Conservation (phyloP, 2,888 invertebrate species). For the Acronicta alni region DNA sequence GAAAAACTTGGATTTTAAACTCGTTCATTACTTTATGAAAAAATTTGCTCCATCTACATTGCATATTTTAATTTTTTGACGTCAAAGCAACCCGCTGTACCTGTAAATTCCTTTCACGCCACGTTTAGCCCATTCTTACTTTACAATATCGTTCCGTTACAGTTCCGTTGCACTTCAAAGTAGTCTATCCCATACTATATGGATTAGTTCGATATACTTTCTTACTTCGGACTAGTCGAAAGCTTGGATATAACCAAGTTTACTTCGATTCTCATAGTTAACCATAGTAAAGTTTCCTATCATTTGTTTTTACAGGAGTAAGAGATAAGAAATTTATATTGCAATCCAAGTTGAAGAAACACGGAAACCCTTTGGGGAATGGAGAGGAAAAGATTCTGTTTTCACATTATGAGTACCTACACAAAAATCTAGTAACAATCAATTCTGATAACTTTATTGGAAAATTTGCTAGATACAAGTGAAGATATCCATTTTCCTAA, state of each 20-base stretch:
- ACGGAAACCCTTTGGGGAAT: constrained; percentile 19
- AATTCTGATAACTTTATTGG: too few relatives aligned
- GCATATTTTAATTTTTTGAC: too few relatives aligned
- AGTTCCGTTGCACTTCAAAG: constrained; percentile 15
- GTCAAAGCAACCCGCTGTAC: too few relatives aligned
- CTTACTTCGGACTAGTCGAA: constrained; percentile 10
- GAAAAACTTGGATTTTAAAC: too few relatives aligned
- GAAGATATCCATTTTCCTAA: too few relatives aligned
- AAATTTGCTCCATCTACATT: too few relatives aligned
- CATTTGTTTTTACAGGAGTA: constrained; percentile 24
- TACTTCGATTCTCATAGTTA: constrained; percentile 9
- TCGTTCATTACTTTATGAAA: too few relatives aligned
- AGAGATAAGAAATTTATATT: constrained; percentile 11
- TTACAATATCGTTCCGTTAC: not conserved
- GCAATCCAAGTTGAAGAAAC: constrained; percentile 15
- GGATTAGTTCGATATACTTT: constrained; percentile 18
- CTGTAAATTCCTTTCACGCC: too few relatives aligned
- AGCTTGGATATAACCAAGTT: constrained; percentile 9
- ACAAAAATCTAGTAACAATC: not conserved
- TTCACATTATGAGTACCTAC: not conserved
- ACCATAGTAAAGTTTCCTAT: constrained; percentile 6
- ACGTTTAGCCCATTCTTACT: not conserved
- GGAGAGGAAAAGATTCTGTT: not conserved
- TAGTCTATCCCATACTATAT: not conserved
- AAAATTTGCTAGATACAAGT: too few relatives aligned